phyloP scores from a whole-genome alignment of 35 echinoderm and acorn worm genomes.

The Acanthaster planci region DNA sequence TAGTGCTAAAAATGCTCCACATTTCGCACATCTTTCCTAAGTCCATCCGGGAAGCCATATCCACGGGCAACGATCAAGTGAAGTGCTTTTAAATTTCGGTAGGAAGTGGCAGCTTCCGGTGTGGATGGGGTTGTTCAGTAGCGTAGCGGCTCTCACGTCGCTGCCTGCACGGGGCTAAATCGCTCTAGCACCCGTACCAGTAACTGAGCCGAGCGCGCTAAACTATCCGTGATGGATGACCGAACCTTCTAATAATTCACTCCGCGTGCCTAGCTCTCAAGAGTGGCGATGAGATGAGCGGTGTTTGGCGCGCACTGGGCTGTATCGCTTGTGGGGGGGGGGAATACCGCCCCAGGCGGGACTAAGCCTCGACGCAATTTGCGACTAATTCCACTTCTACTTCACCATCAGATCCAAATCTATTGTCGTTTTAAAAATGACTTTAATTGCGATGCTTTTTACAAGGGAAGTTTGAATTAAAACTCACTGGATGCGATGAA shows the following conservation, averaged over 20 bases:
- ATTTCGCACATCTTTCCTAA: too few relatives aligned
- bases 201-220: background rate
- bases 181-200: background rate
- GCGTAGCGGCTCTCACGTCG: background rate
- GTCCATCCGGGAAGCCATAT: too few relatives aligned
- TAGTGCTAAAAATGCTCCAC: too few relatives aligned
- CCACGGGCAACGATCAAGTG: background rate
- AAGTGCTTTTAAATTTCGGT: slow-evolving; percentile 27
- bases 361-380: slow-evolving; percentile 5
- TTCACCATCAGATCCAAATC: slow-evolving; percentile 4
- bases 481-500: background rate
- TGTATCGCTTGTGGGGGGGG: background rate
- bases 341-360: background rate
- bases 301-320: background rate
- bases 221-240: slow-evolving; percentile 9
- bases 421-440: slow-evolving; percentile 34
- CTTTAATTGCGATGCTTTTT: slow-evolving; percentile 32
- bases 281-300: background rate
- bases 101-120: slow-evolving; percentile 1
- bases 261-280: background rate
- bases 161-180: background rate
- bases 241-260: background rate
- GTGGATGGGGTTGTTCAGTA: background rate
- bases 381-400: slow-evolving; percentile 8
- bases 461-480: slow-evolving; percentile 26